These are phyloP conservation scores for Clepsis dumicolana DNA, from an alignment of 2,888 invertebrate species.

Conservation along the genomic window DNA sequence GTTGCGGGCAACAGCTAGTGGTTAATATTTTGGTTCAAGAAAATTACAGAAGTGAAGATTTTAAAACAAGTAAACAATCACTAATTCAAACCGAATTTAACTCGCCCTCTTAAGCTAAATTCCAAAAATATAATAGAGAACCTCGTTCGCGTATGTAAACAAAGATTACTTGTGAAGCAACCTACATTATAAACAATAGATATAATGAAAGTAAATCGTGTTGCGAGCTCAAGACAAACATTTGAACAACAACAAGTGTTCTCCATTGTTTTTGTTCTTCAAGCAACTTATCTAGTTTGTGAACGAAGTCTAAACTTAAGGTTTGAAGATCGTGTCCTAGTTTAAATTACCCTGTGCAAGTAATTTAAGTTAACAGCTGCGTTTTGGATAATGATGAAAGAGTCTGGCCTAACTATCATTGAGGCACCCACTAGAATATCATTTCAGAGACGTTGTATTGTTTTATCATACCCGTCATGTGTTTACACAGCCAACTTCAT, in stretches of 20 bases:
- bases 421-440: background rate
- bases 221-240: constrained; percentile 26
- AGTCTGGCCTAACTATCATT: background rate
- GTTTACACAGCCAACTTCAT: background rate
- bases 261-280: constrained; percentile 17
- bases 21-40: too few relatives aligned
- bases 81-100: background rate
- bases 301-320: constrained; percentile 40
- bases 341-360: constrained; percentile 13
- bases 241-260: constrained; percentile 38
- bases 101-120: constrained; percentile 15
- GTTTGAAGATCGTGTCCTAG: constrained; percentile 27
- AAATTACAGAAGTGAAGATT: background rate
- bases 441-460: background rate
- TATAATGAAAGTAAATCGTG: constrained; percentile 38
- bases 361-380: constrained; percentile 11
- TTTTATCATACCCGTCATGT: background rate
- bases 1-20: too few relatives aligned
- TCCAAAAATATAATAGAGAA: constrained; percentile 16
- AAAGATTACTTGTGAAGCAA: constrained; percentile 33
- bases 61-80: background rate
- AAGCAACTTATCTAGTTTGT: constrained; percentile 29
- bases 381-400: constrained; percentile 16
- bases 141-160: constrained; percentile 27
- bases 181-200: constrained; percentile 41